These are phyloP conservation scores for Phragmatobia fuliginosa DNA, from an alignment of 2,888 invertebrate genomes.

Conservation along the genomic window DNA sequence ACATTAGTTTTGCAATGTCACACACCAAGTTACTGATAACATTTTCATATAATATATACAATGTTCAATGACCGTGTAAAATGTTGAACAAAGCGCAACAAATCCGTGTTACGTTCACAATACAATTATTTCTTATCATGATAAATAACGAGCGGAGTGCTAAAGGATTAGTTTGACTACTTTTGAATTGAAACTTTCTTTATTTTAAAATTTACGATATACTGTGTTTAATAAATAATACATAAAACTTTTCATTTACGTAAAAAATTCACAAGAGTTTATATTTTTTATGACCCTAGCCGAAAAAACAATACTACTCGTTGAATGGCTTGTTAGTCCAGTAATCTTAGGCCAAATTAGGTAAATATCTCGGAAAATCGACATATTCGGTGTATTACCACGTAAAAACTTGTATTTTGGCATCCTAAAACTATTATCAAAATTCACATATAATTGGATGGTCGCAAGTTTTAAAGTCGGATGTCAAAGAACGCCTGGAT, in stretches of 20 bases:
- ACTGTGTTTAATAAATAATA: not conserved
- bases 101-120: slow-evolving; percentile 10
- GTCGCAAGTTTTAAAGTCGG: too few species aligned
- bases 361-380: too few species aligned
- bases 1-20: slow-evolving; percentile 1
- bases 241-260: not conserved
- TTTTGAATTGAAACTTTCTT: not conserved
- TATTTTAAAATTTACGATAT: not conserved
- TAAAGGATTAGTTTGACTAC: not conserved
- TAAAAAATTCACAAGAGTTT: not conserved
- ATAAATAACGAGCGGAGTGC: not conserved
- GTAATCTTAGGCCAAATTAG: too few species aligned
- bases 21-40: slow-evolving; percentile 3
- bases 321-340: too few species aligned
- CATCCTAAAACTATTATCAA: too few species aligned
- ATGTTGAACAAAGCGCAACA: slow-evolving; percentile 5
- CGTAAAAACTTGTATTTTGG: too few species aligned
- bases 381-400: too few species aligned
- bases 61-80: slow-evolving; percentile 17
- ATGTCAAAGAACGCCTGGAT: too few species aligned
- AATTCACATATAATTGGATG: too few species aligned
- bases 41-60: not conserved
- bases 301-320: not conserved
- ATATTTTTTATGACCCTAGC: not conserved
- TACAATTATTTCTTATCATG: slow-evolving; percentile 12